Evolutionary conservation across 2,113 vertebrate genomes (phyloP), one percentile per base, ranked within the genome.

Genomic region (Cynocephalus volans): DNA sequence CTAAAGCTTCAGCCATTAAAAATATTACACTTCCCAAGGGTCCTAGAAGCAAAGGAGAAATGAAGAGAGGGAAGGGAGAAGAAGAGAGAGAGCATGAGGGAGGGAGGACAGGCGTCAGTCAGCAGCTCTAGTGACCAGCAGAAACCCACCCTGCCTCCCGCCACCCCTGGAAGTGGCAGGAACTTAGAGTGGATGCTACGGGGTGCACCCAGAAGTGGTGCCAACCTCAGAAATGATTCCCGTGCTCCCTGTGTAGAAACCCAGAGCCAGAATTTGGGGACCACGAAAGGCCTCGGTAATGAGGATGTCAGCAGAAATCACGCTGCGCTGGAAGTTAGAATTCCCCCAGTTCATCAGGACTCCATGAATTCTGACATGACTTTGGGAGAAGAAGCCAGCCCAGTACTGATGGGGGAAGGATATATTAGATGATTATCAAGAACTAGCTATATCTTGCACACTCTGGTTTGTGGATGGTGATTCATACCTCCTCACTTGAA

Each of bases 1-100:
- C 41, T 79, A 83, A 90, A 90, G 23, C 31, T 95, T 90, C 54
- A 14, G 31, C 6, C 73, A 56, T 84, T 82, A 84, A 88, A 90
- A 90, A 56, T 73, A 80, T 64, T 31, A 88, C 52, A 18, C 14
- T 95, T 93, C 54, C 41, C 52, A 17, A 17, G 7, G 23, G 36
- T 81, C 64, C 52, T 88, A n/a, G 72, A 84, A 88, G 41, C 64
- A 76, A 84, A 92, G 2, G 6, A 48, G 36, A 93, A 75, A 94
- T 31, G 11, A 10, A 8, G 9, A 60, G 2, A 26, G 70, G 26
- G 28, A 73, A 64, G 14, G 26, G 8, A 17, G 6, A 9, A 50
- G n/a, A 69, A 18, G 33, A 70, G 7, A 24, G 60, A 60, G 14
- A 64, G 8, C 7, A 7, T 1, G n/a, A 76, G 18, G 45, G 14